phyloP scores from a whole-genome alignment of 2,888 invertebrate genomes.

The Cheiracanthium punctorium region DNA sequence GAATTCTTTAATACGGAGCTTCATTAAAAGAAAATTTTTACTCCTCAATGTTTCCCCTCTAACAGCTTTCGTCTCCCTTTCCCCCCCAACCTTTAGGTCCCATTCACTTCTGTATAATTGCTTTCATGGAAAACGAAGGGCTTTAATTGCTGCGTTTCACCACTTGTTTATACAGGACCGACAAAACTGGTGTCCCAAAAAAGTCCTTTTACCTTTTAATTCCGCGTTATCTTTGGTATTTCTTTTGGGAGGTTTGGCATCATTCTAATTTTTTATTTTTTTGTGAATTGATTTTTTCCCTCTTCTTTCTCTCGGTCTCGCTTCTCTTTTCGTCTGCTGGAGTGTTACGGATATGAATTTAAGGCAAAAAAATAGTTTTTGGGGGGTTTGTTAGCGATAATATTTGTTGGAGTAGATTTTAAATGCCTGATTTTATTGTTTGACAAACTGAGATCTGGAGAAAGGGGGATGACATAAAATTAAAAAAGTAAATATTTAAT shows the following conservation, averaged over 20 bases:
- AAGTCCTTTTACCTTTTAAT: constrained; percentile 8
- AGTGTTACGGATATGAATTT: constrained; percentile 3
- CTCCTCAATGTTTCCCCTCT: constrained; percentile 9
- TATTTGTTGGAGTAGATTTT: background rate
- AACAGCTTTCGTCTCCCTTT: constrained; percentile 2
- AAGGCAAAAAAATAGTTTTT: background rate
- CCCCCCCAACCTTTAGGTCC: constrained; percentile 29
- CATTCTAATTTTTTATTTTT: background rate
- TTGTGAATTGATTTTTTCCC: background rate
- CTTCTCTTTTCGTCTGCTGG: background rate
- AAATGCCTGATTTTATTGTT: background rate
- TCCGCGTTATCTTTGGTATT: background rate
- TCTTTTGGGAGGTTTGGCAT: background rate
- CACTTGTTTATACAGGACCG: constrained; percentile 45
- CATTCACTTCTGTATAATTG: constrained; percentile 54
- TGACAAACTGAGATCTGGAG: background rate
- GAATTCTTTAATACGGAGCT: background rate
- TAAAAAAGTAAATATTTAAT: background rate
- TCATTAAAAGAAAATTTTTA: constrained; percentile 24
- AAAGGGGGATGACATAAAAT: background rate
- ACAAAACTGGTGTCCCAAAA: constrained; percentile 36
- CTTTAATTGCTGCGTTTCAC: constrained; percentile 53
- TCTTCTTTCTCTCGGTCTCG: background rate
- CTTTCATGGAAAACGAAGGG: constrained; percentile 49
- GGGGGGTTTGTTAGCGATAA: background rate